Conservation (phyloP, 2,113 vertebrate species). For the Colossoma macropomum region DNA sequence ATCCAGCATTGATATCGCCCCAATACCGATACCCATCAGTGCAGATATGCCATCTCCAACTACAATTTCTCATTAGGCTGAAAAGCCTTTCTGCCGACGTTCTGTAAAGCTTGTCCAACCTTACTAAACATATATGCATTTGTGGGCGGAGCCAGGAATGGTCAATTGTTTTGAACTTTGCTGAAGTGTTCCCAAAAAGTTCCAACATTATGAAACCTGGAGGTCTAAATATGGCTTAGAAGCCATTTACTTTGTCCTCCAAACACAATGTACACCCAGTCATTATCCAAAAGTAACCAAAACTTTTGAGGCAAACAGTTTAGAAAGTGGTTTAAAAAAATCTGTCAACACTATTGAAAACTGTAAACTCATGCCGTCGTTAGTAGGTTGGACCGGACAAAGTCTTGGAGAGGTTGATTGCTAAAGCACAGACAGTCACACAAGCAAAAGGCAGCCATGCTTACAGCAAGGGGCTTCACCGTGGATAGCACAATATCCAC, state of each 20-base stretch:
- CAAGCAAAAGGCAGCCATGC: conserved; percentile 17
- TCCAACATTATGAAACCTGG: not conserved
- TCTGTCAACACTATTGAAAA: conserved; percentile 9
- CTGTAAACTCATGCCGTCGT: conserved; percentile 39
- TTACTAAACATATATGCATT: not conserved
- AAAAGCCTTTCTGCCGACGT: too few relatives aligned
- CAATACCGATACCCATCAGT: too few relatives aligned
- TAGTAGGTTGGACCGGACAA: not conserved
- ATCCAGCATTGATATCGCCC: too few relatives aligned
- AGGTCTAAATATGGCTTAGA: not conserved
- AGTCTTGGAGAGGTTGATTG: not conserved
- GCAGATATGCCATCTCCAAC: too few relatives aligned
- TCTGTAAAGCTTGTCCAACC: not conserved
- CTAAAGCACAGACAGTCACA: conserved; percentile 13
- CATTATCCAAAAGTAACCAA: not conserved
- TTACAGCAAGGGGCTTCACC: conserved; percentile 15
- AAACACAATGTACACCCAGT: not conserved
- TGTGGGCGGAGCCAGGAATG: not conserved
- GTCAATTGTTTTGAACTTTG: not conserved
- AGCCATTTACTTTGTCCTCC: not conserved
- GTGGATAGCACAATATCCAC: not conserved
- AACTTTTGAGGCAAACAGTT: conserved; percentile 30
- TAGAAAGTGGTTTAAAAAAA: not conserved
- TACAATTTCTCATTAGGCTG: too few relatives aligned
- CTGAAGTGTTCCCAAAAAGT: not conserved